Conservation (phyloP, 2,888 invertebrate genomes). For the Acanthosoma haemorrhoidale region DNA sequence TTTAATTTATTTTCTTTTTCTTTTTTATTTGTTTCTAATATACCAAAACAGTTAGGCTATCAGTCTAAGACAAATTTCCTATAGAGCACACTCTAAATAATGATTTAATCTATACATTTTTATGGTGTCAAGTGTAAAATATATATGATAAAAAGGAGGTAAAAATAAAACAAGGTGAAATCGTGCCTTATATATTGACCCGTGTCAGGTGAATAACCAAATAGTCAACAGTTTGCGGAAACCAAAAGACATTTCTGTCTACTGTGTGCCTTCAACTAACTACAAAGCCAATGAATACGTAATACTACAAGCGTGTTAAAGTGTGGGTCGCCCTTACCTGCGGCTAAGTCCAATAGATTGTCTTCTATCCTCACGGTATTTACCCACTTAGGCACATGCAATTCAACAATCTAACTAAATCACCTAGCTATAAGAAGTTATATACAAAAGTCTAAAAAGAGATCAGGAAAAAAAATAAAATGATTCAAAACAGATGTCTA, state of each 20-base stretch:
- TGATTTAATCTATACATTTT: background rate
- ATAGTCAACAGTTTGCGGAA: slow-evolving; percentile 42
- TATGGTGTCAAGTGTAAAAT: background rate
- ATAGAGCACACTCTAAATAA: background rate
- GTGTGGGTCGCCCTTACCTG: slow-evolving; percentile 25
- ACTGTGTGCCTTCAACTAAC: slow-evolving; percentile 33
- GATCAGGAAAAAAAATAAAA: background rate
- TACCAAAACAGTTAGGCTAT: background rate
- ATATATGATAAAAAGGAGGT: slow-evolving; percentile 6
- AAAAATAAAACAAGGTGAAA: slow-evolving; percentile 6
- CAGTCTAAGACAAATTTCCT: background rate
- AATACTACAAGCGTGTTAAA: slow-evolving; percentile 21
- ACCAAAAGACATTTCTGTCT: slow-evolving; percentile 46
- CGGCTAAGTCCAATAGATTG: background rate
- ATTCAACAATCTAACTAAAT: slow-evolving; percentile 6
- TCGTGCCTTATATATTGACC: slow-evolving; percentile 18
- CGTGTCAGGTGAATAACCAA: background rate
- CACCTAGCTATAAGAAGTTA: background rate
- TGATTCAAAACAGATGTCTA: background rate
- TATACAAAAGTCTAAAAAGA: background rate
- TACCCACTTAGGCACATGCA: slow-evolving; percentile 16
- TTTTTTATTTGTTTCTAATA: background rate
- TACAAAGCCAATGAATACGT: slow-evolving; percentile 26
- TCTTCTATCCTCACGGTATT: background rate
- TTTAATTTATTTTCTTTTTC: slow-evolving; percentile 5